Percentiles rank a stretch among this genome's conserved stretches.
Conservation (phyloP, 2,888 invertebrate species). For the Hirtodrosophila histrioides region DNA sequence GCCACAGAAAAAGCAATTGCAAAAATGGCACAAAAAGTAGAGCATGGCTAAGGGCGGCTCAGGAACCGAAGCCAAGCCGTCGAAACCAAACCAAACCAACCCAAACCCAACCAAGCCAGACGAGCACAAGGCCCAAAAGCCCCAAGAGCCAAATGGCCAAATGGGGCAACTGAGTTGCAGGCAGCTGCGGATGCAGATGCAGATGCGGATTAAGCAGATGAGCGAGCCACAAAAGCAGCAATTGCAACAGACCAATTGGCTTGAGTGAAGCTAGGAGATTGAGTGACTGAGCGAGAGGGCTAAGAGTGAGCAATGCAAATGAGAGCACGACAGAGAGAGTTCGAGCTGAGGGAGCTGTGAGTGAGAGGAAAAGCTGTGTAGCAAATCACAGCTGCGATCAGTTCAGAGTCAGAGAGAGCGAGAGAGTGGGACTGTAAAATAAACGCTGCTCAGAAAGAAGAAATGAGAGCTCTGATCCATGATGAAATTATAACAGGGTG, state of each 20-base stretch:
- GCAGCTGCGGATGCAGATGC: constrained; percentile 10
- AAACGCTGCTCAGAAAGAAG: neutral
- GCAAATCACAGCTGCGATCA: neutral
- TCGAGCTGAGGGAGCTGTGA: neutral
- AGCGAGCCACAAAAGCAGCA: constrained; percentile 46
- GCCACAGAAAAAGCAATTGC: constrained; percentile 71
- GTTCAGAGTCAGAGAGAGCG: neutral
- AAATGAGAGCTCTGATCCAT: too few relatives aligned
- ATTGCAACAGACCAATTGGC: constrained; percentile 34
- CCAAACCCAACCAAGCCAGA: constrained; percentile 22
- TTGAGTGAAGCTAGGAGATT: constrained; percentile 2
- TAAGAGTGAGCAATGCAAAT: too few relatives aligned
- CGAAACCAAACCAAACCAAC: constrained; percentile 7
- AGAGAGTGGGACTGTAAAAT: too few relatives aligned
- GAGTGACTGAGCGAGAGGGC: too few relatives aligned
- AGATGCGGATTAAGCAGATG: constrained; percentile 45
- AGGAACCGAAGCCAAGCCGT: constrained; percentile 20
- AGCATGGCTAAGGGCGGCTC: constrained; percentile 63
- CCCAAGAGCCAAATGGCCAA: constrained; percentile 27
- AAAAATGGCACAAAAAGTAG: constrained; percentile 68
- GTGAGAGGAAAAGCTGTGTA: neutral
- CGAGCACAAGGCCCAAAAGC: constrained; percentile 31
- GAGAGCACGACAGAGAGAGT: neutral
- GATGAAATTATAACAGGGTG: too few relatives aligned
- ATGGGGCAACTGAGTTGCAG: constrained; percentile 21